phyloP scores from a whole-genome alignment of 2,797 vertebrate genomes.

The Poecilia wingei region DNA sequence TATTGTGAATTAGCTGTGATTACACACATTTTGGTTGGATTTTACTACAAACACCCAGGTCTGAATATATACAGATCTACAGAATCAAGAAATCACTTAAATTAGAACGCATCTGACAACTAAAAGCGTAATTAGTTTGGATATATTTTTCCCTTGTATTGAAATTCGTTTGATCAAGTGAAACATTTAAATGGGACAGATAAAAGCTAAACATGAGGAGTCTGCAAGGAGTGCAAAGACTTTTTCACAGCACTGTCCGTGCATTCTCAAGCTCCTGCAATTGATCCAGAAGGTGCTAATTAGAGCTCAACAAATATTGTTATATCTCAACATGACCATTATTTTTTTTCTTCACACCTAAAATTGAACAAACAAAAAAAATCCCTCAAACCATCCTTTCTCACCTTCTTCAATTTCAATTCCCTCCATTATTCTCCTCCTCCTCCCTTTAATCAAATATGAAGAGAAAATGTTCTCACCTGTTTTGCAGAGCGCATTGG shows the following conservation, averaged over 20 bases:
- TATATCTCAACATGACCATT: slow-evolving; percentile 1
- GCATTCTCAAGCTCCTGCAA: slow-evolving; percentile 1
- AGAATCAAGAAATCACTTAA: neutral
- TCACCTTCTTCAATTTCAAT: slow-evolving; percentile 8
- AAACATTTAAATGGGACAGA: neutral
- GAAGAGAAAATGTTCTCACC: slow-evolving; percentile 51
- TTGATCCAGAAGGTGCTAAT: slow-evolving; percentile 19
- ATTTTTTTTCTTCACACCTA: neutral
- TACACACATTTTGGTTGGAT: neutral
- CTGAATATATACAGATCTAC: neutral
- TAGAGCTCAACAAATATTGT: slow-evolving; percentile 21
- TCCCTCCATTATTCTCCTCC: slow-evolving; percentile 13
- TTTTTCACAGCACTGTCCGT: neutral
- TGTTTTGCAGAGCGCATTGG: slow-evolving; percentile 31
- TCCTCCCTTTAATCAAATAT: slow-evolving; percentile 18
- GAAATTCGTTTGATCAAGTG: neutral
- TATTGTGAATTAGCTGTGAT: neutral
- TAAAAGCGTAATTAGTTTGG: neutral
- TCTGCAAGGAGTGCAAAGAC: neutral
- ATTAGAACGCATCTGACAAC: neutral
- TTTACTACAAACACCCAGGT: neutral
- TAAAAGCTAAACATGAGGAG: neutral
- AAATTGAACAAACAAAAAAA: neutral
- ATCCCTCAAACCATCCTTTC: neutral
- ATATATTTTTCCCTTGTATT: neutral